These are phyloP conservation scores for Dolichoris vasculosae DNA, from an alignment of 1,140 invertebrate genomes.

Conservation along the genomic window DNA sequence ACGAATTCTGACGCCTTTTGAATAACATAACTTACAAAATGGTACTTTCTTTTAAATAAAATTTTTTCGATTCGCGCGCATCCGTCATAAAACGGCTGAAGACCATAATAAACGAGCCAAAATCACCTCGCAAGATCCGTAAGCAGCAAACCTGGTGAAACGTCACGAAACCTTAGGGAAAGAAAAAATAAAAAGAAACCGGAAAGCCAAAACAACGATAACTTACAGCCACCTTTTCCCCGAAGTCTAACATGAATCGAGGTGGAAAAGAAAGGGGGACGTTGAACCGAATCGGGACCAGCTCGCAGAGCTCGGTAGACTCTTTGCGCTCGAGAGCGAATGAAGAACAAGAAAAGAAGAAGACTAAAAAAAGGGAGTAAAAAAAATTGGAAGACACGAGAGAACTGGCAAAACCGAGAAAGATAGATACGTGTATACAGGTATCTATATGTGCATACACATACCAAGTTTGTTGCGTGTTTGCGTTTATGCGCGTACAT, in stretches of 20 bases:
- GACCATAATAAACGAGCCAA: slow-evolving; percentile 25
- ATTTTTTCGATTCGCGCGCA: neutral
- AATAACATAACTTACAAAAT: neutral
- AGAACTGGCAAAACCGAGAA: slow-evolving; percentile 32
- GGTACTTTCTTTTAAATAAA: neutral
- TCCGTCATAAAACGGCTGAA: slow-evolving; percentile 39
- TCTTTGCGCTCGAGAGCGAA: neutral
- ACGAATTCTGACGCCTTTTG: neutral
- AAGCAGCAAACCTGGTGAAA: slow-evolving; percentile 6
- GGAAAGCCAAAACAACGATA: slow-evolving; percentile 48
- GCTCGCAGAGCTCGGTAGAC: neutral
- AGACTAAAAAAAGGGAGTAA: neutral
- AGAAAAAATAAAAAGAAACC: slow-evolving; percentile 17
- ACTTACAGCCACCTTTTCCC: slow-evolving; percentile 45
- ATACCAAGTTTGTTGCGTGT: too few species aligned
- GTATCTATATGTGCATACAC: neutral
- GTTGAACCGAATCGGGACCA: slow-evolving; percentile 51
- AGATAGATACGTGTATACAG: slow-evolving; percentile 23
- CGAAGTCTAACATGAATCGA: slow-evolving; percentile 50
- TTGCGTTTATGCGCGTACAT: neutral
- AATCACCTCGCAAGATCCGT: neutral
- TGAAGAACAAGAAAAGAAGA: slow-evolving; percentile 31
- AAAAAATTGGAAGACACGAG: slow-evolving; percentile 44
- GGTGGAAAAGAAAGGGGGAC: slow-evolving; percentile 50
- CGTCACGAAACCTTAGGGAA: neutral